Evolutionary conservation across 2,113 vertebrate genomes (phyloP), one percentile per base, ranked within the genome.

Genomic region (Camelus bactrianus): DNA sequence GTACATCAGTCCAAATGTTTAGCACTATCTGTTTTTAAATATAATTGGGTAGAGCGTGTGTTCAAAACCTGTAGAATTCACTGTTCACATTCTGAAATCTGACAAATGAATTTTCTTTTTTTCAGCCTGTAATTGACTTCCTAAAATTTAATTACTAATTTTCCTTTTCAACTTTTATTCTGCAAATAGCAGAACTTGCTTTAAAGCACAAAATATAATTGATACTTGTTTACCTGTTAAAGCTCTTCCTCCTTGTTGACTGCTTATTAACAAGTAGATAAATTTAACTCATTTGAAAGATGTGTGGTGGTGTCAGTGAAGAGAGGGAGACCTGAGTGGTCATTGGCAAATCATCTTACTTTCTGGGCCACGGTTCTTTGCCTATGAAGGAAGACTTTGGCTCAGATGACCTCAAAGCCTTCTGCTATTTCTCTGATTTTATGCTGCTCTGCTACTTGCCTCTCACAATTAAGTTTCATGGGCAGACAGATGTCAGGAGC

Each of bases 101-200:
- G 19, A 38, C 30, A 82, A 11, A n/a, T 93, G 32, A 76, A 15
- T 54, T 60, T 72, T 3, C 19, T 88, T 32, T 54, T 67, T 75
- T 88, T 38, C 10, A 88, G 38, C 32, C 92, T 85, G 17, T n/a
- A n/a, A 54, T 54, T 76, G 32, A 32, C 30, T 56, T 93, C 54
- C 73, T 73, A 89, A 93, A 93, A 62, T 48, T 83, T 83, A 38
- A 84, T 56, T 83, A 50, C 38, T 95, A 70, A 42, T 85, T 64
- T 93, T 58, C 16, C 32, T 93, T 96, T 96, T 90, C 54, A 93
- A 90, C 32, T 80, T 91, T 73, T 87, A 56, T 76, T 58, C 50
- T 88, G 22, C 10, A 69, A n/a, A 83, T 79, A 83, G 58, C 24
- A 92, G 69, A 58, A 88, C 60, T 92, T 76, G 8, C 50, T 60